Percentiles rank a stretch among this genome's conserved stretches.
Conservation (phyloP, 2,888 invertebrate species). For the Caenorhabditis japonica region DNA sequence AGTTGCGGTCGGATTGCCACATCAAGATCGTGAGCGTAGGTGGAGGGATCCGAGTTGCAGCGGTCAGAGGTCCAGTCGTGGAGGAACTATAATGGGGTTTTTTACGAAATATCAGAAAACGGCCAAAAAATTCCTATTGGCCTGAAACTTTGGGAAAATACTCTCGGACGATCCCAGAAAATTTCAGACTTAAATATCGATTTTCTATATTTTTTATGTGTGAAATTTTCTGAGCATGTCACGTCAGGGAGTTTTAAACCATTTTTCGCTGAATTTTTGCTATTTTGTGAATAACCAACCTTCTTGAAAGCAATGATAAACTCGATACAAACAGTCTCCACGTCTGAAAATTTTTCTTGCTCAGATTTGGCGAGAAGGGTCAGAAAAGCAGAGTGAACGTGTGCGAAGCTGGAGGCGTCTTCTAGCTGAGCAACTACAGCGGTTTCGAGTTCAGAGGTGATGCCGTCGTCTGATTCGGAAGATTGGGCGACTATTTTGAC, state of each 20-base stretch:
- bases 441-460: slow-evolving; percentile 25
- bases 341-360: slow-evolving; percentile 50
- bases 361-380: slow-evolving; percentile 61
- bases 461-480: slow-evolving; percentile 46
- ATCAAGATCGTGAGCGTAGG: slow-evolving; percentile 55
- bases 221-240: too few relatives aligned
- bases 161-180: too few relatives aligned
- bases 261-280: too few relatives aligned
- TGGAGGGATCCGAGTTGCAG: background rate
- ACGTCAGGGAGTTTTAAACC: too few relatives aligned
- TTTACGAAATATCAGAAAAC: too few relatives aligned
- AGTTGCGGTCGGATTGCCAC: slow-evolving; percentile 65
- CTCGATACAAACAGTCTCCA: slow-evolving; percentile 65
- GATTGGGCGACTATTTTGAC: slow-evolving; percentile 3
- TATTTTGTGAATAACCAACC: slow-evolving; percentile 45
- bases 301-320: slow-evolving; percentile 59
- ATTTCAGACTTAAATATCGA: too few relatives aligned
- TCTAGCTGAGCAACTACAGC: slow-evolving; percentile 35
- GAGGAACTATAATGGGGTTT: slow-evolving; percentile 54
- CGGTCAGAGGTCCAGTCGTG: slow-evolving; percentile 37
- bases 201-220: too few relatives aligned
- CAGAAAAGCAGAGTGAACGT: slow-evolving; percentile 65
- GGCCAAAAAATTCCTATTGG: background rate
- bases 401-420: slow-evolving; percentile 25
- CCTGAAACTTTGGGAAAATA: background rate